A percentile compares a stretch with the other conserved stretches of the same genome.
These are phyloP conservation scores for Heteromormyrus szaboi DNA, from an alignment of 2,797 vertebrate species.

Conservation along the genomic window DNA sequence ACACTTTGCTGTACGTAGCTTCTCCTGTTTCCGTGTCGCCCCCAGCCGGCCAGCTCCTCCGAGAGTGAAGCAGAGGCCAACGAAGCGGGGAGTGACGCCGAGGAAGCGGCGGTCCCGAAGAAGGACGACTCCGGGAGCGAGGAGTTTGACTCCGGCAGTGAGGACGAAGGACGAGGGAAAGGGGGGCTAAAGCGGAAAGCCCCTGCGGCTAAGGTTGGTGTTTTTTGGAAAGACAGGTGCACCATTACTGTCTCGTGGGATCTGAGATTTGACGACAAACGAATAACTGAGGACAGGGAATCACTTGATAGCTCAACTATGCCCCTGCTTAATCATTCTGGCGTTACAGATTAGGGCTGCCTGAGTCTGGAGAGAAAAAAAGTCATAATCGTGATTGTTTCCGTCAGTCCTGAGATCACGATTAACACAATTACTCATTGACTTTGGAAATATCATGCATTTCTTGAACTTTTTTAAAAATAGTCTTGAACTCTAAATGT, in stretches of 20 bases:
- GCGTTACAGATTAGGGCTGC: not conserved
- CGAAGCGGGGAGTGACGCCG: constrained; percentile 61
- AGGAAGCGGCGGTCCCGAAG: constrained; percentile 50
- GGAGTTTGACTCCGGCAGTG: constrained; percentile 79
- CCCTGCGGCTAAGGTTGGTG: constrained; percentile 67
- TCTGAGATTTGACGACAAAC: not conserved
- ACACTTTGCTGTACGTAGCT: not conserved
- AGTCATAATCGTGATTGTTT: not conserved
- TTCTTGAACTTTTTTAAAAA: not conserved
- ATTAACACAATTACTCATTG: not conserved
- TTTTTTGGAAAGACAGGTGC: not conserved
- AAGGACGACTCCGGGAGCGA: constrained; percentile 70
- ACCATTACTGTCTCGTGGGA: not conserved
- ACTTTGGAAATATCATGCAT: not conserved
- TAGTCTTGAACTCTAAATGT: not conserved
- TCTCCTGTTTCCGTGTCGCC: not conserved
- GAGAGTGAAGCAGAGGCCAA: constrained; percentile 78
- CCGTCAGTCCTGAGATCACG: not conserved
- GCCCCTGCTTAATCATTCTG: not conserved
- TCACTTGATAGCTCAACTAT: not conserved
- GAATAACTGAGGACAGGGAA: not conserved
- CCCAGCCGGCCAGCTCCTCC: constrained; percentile 82
- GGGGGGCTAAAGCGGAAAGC: constrained; percentile 73
- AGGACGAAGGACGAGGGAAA: constrained; percentile 50
- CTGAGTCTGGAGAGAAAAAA: not conserved